Evolutionary conservation across 2,888 invertebrate genomes (phyloP).

Genomic region (Ischnus inquisitorius): DNA sequence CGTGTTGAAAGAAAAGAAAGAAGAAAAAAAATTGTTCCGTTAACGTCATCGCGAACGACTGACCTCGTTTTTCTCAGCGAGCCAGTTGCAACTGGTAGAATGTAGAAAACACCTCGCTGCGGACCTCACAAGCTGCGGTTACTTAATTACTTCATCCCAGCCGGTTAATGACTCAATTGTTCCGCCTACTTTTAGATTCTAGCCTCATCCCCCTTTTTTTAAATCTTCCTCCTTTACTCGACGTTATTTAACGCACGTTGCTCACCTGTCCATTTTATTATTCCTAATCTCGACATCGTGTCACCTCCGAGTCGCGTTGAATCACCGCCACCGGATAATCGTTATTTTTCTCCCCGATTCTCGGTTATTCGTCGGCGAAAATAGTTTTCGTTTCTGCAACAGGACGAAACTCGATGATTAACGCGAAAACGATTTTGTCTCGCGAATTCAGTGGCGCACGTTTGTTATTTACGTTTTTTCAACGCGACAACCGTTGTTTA

Average conservation of each 20-base stretch:
- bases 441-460: background rate
- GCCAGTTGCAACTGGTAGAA: slow-evolving; percentile 18
- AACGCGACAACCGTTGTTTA: background rate
- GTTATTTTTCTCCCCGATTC: background rate
- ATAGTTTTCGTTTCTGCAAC: background rate
- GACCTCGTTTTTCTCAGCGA: slow-evolving; percentile 62
- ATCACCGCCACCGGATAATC: slow-evolving; percentile 8
- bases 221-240: slow-evolving; percentile 15
- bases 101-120: slow-evolving; percentile 21
- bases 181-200: slow-evolving; percentile 41
- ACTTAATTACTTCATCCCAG: slow-evolving; percentile 52
- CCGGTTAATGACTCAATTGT: slow-evolving; percentile 61
- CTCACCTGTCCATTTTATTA: slow-evolving; percentile 49
- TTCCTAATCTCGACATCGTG: slow-evolving; percentile 38
- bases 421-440: background rate
- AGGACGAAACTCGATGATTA: background rate
- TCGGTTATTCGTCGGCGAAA: background rate
- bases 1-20: slow-evolving; percentile 1
- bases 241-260: slow-evolving; percentile 65
- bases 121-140: slow-evolving; percentile 15
- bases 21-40: slow-evolving; percentile 22
- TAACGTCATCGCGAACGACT: slow-evolving; percentile 52
- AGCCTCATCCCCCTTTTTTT: slow-evolving; percentile 11
- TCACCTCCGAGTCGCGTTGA: background rate
- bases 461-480: background rate